Percentiles rank a stretch among this genome's conserved stretches.
phyloP scores from a whole-genome alignment of 2,113 vertebrate species.

The Calyptommatus sinebrachiatus region DNA sequence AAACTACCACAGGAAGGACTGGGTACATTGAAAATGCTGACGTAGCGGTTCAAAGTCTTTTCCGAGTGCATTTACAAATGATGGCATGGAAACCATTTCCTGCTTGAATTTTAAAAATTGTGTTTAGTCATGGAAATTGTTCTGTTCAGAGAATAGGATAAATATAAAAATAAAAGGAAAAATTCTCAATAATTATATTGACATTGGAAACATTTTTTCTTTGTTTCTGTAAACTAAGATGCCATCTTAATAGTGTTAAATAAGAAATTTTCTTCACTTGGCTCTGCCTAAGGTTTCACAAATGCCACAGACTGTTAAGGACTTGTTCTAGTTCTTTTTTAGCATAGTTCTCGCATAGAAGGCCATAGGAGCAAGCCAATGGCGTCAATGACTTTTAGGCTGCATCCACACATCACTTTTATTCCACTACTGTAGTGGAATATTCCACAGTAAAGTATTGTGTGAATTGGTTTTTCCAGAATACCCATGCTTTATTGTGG shows the following conservation, averaged over 20 bases:
- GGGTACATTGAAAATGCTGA: neutral
- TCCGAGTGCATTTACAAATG: slow-evolving; percentile 20
- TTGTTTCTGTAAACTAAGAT: neutral
- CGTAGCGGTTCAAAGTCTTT: neutral
- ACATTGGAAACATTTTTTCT: neutral
- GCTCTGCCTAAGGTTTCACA: too few relatives aligned
- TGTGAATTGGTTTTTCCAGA: too few relatives aligned
- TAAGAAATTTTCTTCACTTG: neutral
- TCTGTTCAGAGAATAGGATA: neutral
- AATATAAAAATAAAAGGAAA: neutral
- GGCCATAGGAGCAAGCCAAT: too few relatives aligned
- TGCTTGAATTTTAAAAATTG: neutral
- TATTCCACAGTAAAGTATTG: too few relatives aligned
- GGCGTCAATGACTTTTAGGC: too few relatives aligned
- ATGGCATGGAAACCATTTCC: slow-evolving; percentile 2
- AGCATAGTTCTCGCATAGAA: neutral
- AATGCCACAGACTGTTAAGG: neutral
- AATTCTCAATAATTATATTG: neutral
- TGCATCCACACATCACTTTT: too few relatives aligned
- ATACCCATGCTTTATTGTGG: too few relatives aligned
- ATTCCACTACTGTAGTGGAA: too few relatives aligned
- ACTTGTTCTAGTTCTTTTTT: neutral
- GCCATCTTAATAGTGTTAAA: too few relatives aligned
- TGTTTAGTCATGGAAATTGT: neutral
- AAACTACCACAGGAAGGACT: neutral